Base-by-base conservation (phyloP, 2,888 invertebrate species). In the Caenorhabditis angaria region DNA sequence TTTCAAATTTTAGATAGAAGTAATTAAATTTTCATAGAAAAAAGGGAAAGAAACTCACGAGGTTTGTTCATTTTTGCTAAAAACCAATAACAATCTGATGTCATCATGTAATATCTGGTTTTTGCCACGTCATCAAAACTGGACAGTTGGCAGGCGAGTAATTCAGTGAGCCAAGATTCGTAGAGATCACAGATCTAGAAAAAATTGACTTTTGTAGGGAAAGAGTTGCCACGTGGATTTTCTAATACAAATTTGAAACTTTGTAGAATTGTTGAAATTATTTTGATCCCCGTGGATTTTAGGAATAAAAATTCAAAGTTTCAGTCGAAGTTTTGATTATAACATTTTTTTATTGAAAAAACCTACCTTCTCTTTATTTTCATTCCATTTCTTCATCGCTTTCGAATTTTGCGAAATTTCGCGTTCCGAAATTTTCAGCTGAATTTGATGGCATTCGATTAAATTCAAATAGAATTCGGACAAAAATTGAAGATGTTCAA, bases 381-480 rank as follows among this genome's bases (percentile, higher is more conserved):
- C 41, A 28, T n/a, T 48, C 59, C 59, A 59, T 48, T 59, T 41
- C 3, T 59, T 5, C 18, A 48, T 24, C 1, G 50, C 50, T 27
- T 22, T 53, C 27, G 51, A 10, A 53, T 61, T 53, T 27, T 14
- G 6, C n/a, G 25, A 20, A 51, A 50, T 28, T 24, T 53, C 24
- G 1, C 27, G 4, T 32, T 61, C 61, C 12, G 50, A 24, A 24
- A 53, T 51, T 4, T 8, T 50, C 51, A 61, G 27, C 18, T 61
- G 50, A 25, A 61, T 53, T 28, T 29, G 61, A 12, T 28, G 28
- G 4, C 50, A 28, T 51, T 58, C 58, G 20, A 58, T 58, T 12
- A 27, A 41, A 67, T 67, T 56, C 63, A 63, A 54, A 67, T 71
- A 58, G 62, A 70, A 59, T 22, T 57, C 28, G n/a, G 32, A 20